Conservation (phyloP, 2,888 invertebrate genomes). For the Oegoconia quadripuncta region DNA sequence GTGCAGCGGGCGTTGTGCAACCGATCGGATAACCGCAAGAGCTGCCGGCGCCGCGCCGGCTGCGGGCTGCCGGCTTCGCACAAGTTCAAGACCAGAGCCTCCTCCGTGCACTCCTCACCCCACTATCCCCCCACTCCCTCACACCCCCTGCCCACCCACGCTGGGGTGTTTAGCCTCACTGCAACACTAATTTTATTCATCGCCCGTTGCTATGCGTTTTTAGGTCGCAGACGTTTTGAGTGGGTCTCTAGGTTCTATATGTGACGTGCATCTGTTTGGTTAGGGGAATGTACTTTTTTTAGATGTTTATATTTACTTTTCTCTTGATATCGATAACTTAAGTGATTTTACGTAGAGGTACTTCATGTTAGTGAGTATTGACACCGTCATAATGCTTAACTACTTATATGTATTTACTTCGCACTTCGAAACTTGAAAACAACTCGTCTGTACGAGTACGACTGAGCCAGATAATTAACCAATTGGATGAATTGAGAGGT, state of each 20-base stretch:
- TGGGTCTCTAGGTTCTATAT: conserved; percentile 12
- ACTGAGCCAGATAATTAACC: too few relatives aligned
- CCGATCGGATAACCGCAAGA: not conserved
- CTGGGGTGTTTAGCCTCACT: conserved; percentile 9
- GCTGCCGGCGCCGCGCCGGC: conserved; percentile 5
- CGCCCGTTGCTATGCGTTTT: conserved; percentile 23
- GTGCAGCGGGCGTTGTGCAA: not conserved
- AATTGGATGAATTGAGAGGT: too few relatives aligned
- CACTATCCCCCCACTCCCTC: conserved; percentile 5
- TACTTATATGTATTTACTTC: too few relatives aligned
- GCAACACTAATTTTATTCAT: conserved; percentile 24
- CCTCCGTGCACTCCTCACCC: conserved; percentile 3
- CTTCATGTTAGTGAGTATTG: too few relatives aligned
- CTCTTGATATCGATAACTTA: too few relatives aligned
- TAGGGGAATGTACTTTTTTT: too few relatives aligned
- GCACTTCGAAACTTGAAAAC: too few relatives aligned
- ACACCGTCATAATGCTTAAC: too few relatives aligned
- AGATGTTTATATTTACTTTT: too few relatives aligned
- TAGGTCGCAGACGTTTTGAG: conserved; percentile 19
- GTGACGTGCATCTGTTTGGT: not conserved
- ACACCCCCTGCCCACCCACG: conserved; percentile 6
- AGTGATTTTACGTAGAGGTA: too few relatives aligned
- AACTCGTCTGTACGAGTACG: too few relatives aligned
- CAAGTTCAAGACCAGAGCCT: conserved; percentile 47
- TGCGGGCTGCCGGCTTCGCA: conserved; percentile 18